A percentile compares a stretch with the other conserved stretches of the same genome.
Conservation (phyloP, 2,888 invertebrate genomes). For the Timandra comae region DNA sequence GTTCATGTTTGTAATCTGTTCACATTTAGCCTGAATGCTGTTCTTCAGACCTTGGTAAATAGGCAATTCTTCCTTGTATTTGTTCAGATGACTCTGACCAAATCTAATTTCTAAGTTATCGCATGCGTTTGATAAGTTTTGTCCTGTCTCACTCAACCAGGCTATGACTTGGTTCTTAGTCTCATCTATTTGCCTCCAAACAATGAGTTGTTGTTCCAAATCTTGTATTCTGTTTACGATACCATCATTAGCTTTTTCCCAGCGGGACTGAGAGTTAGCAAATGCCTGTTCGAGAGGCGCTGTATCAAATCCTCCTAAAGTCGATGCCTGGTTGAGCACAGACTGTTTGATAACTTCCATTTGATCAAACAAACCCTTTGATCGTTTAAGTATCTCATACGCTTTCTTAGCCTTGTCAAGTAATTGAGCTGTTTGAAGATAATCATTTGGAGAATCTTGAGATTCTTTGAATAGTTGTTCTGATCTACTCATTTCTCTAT, state of each 20-base stretch:
- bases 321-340: conserved; percentile 81
- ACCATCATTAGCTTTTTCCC: conserved; percentile 83
- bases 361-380: conserved; percentile 85
- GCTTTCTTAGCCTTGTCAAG: conserved; percentile 86
- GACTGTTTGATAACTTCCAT: conserved; percentile 86
- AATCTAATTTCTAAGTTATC: conserved; percentile 89
- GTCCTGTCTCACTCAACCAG: conserved; percentile 90
- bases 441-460: conserved; percentile 82
- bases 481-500: conserved; percentile 82
- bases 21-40: conserved; percentile 86
- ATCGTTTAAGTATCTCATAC: conserved; percentile 84
- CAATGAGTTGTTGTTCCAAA: conserved; percentile 91
- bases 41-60: conserved; percentile 85
- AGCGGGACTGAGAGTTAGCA: conserved; percentile 78
- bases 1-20: conserved; percentile 86
- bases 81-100: conserved; percentile 85
- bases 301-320: conserved; percentile 80
- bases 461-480: conserved; percentile 80
- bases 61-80: conserved; percentile 91
- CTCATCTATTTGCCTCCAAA: conserved; percentile 95
- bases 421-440: conserved; percentile 82
- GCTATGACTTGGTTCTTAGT: conserved; percentile 87
- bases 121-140: conserved; percentile 84
- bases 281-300: conserved; percentile 78
- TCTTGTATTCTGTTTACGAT: conserved; percentile 85